phyloP scores from a whole-genome alignment of 2,888 invertebrate genomes.

The Scaptodrosophila latifasciaeformis region DNA sequence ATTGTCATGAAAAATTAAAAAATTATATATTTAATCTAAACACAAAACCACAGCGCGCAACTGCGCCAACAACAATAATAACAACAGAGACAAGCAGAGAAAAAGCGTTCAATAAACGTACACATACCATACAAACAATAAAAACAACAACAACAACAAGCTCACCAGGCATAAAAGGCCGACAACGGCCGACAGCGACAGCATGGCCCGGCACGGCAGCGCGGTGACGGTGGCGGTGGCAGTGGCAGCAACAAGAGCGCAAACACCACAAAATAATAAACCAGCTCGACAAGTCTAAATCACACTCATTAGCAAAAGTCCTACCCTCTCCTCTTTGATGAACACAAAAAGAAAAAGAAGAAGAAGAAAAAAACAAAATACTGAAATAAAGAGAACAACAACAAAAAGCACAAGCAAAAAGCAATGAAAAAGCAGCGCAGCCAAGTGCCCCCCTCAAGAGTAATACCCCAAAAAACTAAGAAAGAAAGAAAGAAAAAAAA shows the following conservation, averaged over 20 bases:
- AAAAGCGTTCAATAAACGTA: neutral
- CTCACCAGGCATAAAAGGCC: too few relatives aligned
- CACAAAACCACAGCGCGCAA: too few relatives aligned
- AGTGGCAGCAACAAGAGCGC: constrained; percentile 63
- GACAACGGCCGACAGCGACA: too few relatives aligned
- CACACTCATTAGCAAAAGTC: constrained; percentile 68
- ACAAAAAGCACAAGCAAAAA: neutral
- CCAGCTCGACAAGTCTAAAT: constrained; percentile 67
- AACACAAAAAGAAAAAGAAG: neutral
- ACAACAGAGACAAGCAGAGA: neutral
- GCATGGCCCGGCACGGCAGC: neutral
- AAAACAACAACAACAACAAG: constrained; percentile 34
- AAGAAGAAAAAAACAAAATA: too few relatives aligned
- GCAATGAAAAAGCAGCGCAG: neutral
- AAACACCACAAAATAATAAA: constrained; percentile 69
- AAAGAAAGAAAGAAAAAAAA: too few relatives aligned
- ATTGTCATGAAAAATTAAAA: too few relatives aligned
- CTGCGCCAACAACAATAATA: neutral
- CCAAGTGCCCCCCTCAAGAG: too few relatives aligned
- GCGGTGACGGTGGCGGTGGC: constrained; percentile 11
- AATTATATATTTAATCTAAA: too few relatives aligned
- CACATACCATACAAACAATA: constrained; percentile 17
- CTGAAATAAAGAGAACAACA: too few relatives aligned
- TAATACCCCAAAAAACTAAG: too few relatives aligned
- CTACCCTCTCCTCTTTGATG: constrained; percentile 7